Conservation (phyloP, 2,888 invertebrate genomes). For the Pinctada fucata region DNA sequence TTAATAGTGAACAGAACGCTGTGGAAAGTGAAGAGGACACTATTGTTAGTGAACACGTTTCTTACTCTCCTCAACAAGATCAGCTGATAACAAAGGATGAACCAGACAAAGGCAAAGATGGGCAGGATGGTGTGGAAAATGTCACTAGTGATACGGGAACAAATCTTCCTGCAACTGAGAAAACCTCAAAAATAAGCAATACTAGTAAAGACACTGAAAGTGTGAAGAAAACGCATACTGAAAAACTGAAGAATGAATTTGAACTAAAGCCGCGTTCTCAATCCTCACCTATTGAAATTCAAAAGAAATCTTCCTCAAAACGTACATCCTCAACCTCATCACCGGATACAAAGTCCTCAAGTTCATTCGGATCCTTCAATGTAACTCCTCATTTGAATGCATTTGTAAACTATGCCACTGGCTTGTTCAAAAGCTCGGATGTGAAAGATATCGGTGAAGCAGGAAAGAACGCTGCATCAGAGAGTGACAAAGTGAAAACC, state of each 20-base stretch:
- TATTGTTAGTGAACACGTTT: background rate
- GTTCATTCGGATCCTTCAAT: constrained; percentile 62
- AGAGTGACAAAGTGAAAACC: constrained; percentile 36
- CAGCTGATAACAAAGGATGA: background rate
- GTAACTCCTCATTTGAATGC: constrained; percentile 67
- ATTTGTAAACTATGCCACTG: constrained; percentile 96
- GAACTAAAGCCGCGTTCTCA: constrained; percentile 44
- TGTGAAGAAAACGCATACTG: constrained; percentile 46
- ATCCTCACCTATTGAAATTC: constrained; percentile 41
- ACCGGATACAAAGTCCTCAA: constrained; percentile 34
- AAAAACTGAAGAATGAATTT: constrained; percentile 51
- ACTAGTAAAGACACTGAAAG: constrained; percentile 48
- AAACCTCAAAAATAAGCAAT: background rate
- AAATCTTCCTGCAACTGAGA: constrained; percentile 53
- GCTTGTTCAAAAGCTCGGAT: constrained; percentile 83
- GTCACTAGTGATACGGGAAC: background rate
- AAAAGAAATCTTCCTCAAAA: constrained; percentile 23
- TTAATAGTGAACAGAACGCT: background rate
- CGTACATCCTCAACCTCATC: constrained; percentile 31
- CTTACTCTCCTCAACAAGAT: background rate
- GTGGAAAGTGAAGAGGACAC: background rate
- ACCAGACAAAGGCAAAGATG: background rate
- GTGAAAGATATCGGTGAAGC: constrained; percentile 60
- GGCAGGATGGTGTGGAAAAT: background rate
- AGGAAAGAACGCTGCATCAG: constrained; percentile 33